Percentiles rank a stretch among this genome's conserved stretches.
These are phyloP conservation scores for Ascaphus truei DNA, from an alignment of 2,113 vertebrate species.

Conservation along the genomic window DNA sequence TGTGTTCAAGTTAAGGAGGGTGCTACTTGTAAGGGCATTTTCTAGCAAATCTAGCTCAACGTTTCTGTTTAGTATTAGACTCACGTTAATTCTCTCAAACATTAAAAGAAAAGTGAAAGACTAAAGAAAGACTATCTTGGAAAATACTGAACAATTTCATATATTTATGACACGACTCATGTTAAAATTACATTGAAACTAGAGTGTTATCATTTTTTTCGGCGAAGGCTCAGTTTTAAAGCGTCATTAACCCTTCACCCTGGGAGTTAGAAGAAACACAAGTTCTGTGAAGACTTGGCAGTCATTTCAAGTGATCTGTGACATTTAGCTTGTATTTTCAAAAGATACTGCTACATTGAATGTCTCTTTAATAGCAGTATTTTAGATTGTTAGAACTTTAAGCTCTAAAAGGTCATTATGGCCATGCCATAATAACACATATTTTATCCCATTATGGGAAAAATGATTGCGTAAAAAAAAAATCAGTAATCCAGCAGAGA, in stretches of 20 bases:
- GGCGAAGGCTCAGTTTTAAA: slow-evolving; percentile 21
- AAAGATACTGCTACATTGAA: slow-evolving; percentile 5
- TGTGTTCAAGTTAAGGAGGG: neutral
- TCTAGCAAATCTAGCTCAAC: neutral
- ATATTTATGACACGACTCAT: slow-evolving; percentile 36
- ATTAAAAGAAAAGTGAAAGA: slow-evolving; percentile 35
- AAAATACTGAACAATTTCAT: slow-evolving; percentile 9
- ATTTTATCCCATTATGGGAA: no score
- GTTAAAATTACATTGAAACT: slow-evolving; percentile 14
- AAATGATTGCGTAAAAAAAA: no score
- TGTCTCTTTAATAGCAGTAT: slow-evolving; percentile 22
- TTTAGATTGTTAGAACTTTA: no score
- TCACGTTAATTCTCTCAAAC: slow-evolving; percentile 29
- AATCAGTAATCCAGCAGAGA: no score
- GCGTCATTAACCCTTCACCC: slow-evolving; percentile 32
- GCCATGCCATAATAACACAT: no score
- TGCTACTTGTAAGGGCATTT: neutral
- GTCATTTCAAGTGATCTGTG: slow-evolving; percentile 24
- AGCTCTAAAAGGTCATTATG: slow-evolving; percentile 23
- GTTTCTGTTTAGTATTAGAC: slow-evolving; percentile 8
- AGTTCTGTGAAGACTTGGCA: slow-evolving; percentile 17
- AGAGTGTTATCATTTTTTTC: slow-evolving; percentile 18
- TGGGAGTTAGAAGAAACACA: neutral
- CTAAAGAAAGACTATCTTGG: slow-evolving; percentile 26
- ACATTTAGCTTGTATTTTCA: slow-evolving; percentile 29